Base-by-base conservation (phyloP, 2,888 invertebrate species). In the Scelioninae gen. 2 region DNA sequence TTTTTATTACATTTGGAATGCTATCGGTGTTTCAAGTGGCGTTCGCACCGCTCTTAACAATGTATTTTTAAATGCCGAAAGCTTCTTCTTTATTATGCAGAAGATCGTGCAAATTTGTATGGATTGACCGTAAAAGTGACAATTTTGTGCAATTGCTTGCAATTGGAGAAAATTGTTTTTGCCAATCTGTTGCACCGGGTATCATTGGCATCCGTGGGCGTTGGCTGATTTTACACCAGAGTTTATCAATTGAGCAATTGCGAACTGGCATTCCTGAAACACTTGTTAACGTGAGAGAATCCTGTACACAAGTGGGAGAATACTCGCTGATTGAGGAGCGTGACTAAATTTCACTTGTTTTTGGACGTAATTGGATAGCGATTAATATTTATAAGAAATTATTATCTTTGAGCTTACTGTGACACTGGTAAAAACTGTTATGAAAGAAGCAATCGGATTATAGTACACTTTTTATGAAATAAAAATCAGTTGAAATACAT, bases 151-250 rank as follows among this genome's bases (percentile, higher is more conserved):
- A 60, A 68, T 58, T 68, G 48, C 22, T 16, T 11, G 53, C 45
- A 67, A 72, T 65, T 65, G 65, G 28, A 46, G 31, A 41, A 41
- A 72, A 65, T 72, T 64, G 72, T 60, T 70, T 58, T 45, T 25
- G 52, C 39, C 46, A 46, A 55, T 61, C 60, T 43, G 53, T 25
- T 46, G 48, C 25, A 50, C 16, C 13, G 68, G 18, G 43, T 52
- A 52, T 52, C 53, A 39, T 39, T 68, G 67, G 75, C 64, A 39
- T 18, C 2, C 67, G 67, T 68, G 75, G 60, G 76, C 77, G 83
- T 83, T 77, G 81, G 82, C 69, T 75, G 75, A 78, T 81, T 81
- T 83, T 78, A 77, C 80, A 76, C 81, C 69, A 74, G 77, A 43
- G 41, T 50, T 41, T 53, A 55, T 69, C 69, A 69, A 55, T 76